Evolutionary conservation across 2,113 vertebrate genomes (phyloP).

Genomic region (Pomatorhinus ruficollis): DNA sequence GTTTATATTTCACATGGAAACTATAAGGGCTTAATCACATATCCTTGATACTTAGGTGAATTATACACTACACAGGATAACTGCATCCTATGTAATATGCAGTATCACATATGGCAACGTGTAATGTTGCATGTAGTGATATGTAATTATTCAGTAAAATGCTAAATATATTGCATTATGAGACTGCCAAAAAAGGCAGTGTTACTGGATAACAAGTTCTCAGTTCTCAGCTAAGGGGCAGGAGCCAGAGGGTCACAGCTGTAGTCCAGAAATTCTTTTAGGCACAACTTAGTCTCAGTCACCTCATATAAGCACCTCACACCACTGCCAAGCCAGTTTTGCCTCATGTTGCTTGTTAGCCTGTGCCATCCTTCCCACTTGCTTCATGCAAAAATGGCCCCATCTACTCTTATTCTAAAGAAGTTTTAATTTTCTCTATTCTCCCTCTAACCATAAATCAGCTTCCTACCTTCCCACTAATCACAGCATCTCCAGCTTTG

Average conservation of each 20-base stretch:
- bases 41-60: neutral
- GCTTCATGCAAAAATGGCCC: neutral
- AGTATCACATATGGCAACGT: neutral
- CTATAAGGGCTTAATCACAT: neutral
- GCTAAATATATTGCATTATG: neutral
- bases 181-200: neutral
- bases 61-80: neutral
- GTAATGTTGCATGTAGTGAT: neutral
- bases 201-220: neutral
- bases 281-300: neutral
- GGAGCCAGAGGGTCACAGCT: neutral
- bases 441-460: neutral
- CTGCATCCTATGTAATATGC: neutral
- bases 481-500: neutral
- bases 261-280: neutral
- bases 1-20: neutral
- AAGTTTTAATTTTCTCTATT: neutral
- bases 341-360: neutral
- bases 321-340: neutral
- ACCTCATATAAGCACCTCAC: neutral
- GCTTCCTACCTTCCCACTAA: neutral
- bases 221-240: neutral
- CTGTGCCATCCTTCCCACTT: neutral
- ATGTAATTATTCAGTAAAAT: neutral
- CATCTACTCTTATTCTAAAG: neutral